Conservation (phyloP, 2,797 vertebrate species). For the Pseudopleuronectes americanus region DNA sequence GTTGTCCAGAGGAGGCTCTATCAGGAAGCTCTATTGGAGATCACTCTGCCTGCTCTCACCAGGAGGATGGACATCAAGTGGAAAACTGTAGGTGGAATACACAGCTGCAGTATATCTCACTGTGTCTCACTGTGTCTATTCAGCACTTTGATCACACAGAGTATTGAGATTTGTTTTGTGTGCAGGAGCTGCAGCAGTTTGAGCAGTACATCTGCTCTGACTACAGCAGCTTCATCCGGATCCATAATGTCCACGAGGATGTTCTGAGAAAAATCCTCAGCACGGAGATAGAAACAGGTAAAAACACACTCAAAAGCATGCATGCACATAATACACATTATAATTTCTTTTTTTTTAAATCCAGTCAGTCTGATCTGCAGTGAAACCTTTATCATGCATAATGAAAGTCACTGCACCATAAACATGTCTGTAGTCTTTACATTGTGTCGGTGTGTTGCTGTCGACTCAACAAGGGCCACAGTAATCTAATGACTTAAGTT, state of each 20-base stretch:
- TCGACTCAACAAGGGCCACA: too few species aligned
- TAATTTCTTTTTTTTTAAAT: too few species aligned
- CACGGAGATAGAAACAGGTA: constrained; percentile 89
- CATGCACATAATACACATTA: not conserved
- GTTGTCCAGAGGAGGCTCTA: constrained; percentile 90
- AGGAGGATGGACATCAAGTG: constrained; percentile 85
- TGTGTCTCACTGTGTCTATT: not conserved
- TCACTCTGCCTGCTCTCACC: constrained; percentile 89
- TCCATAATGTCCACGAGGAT: constrained; percentile 91
- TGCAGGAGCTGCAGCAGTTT: constrained; percentile 90
- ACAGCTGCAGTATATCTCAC: not conserved
- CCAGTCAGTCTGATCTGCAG: too few species aligned
- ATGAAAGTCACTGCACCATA: too few species aligned
- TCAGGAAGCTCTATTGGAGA: constrained; percentile 89
- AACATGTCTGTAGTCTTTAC: too few species aligned
- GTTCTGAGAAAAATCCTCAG: constrained; percentile 86
- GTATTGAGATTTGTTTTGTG: not conserved
- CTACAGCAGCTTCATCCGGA: constrained; percentile 89
- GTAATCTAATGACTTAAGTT: too few species aligned
- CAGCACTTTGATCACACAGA: not conserved
- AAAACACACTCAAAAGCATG: constrained; percentile 9
- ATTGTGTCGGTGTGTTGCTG: too few species aligned
- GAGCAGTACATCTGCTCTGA: constrained; percentile 94
- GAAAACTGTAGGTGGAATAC: constrained; percentile 84
- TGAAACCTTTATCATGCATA: too few species aligned